Evolutionary conservation across 2,888 invertebrate species (phyloP).

Genomic region (Drosophila nigricruria): DNA sequence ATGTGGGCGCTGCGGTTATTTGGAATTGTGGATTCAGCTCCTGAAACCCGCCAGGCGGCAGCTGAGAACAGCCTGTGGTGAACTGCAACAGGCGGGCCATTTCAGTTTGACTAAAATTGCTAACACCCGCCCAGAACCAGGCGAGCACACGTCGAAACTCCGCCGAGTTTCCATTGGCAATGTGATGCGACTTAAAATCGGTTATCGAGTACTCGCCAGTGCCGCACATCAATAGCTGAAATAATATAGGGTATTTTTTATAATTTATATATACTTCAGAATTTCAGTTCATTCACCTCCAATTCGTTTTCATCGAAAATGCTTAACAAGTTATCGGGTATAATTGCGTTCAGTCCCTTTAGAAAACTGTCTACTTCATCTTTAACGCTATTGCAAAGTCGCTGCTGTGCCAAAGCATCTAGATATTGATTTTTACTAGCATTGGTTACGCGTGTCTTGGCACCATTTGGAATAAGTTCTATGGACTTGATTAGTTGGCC

Average conservation of each 20-base stretch:
- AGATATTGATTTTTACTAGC: conserved; percentile 90
- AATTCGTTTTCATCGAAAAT: conserved; percentile 98
- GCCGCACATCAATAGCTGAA: conserved; percentile 94
- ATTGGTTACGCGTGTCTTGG: conserved; percentile 88
- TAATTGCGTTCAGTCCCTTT: conserved; percentile 95
- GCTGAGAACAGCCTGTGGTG: conserved; percentile 96
- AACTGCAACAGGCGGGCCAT: conserved; percentile 97
- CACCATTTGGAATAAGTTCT: conserved; percentile 94
- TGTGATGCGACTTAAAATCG: conserved; percentile 95
- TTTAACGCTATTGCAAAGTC: conserved; percentile 92
- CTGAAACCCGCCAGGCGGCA: conserved; percentile 95
- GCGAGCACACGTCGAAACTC: conserved; percentile 94
- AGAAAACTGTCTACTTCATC: conserved; percentile 95
- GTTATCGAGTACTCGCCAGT: conserved; percentile 96
- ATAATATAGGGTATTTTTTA: conserved; percentile 27
- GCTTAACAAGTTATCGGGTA: conserved; percentile 96
- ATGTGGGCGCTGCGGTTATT: conserved; percentile 95
- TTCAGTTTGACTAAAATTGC: conserved; percentile 95
- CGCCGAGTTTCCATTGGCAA: conserved; percentile 92
- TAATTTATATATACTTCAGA: background rate
- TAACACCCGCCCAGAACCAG: conserved; percentile 96
- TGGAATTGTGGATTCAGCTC: conserved; percentile 96
- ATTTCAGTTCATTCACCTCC: conserved; percentile 88
- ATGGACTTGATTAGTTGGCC: conserved; percentile 92
- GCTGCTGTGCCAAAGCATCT: conserved; percentile 95